Evolutionary conservation across 2,113 vertebrate species (phyloP).

Genomic region (Epinephelus fuscoguttatus): DNA sequence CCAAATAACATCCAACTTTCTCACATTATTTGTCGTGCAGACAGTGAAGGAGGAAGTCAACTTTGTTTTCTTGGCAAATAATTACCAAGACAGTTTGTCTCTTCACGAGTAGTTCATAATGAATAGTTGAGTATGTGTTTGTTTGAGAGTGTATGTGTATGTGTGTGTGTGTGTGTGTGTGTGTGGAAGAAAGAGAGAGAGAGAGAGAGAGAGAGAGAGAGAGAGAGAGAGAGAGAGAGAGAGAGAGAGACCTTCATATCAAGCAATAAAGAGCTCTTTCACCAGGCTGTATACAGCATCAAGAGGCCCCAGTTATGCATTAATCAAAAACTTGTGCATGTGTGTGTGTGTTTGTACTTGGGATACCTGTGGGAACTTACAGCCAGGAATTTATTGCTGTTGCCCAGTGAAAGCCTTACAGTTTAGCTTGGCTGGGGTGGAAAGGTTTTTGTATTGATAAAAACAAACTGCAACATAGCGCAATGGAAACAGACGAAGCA

Average conservation of each 20-base stretch:
- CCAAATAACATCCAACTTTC: too few species aligned
- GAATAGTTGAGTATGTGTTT: neutral
- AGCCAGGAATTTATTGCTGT: neutral
- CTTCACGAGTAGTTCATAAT: neutral
- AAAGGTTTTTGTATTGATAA: neutral
- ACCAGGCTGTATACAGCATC: slow-evolving; percentile 27
- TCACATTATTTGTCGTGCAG: too few species aligned
- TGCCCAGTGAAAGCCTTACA: neutral
- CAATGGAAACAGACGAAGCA: neutral
- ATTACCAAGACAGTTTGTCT: neutral
- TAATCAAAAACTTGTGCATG: slow-evolving; percentile 17
- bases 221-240: neutral
- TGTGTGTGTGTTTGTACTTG: slow-evolving; percentile 23
- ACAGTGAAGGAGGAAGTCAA: too few species aligned
- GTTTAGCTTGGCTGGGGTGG: neutral
- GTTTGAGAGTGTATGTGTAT: too few species aligned
- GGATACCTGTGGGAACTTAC: slow-evolving; percentile 26
- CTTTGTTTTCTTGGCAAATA: too few species aligned
- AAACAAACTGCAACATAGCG: neutral
- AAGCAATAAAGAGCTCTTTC: slow-evolving; percentile 44
- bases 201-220: too few species aligned
- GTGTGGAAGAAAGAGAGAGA: too few species aligned
- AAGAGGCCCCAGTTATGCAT: slow-evolving; percentile 20
- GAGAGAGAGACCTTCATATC: slow-evolving; percentile 10
- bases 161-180: too few species aligned